These are phyloP conservation scores for Aplocera efformata DNA, from an alignment of 2,888 invertebrate genomes.

Conservation along the genomic window DNA sequence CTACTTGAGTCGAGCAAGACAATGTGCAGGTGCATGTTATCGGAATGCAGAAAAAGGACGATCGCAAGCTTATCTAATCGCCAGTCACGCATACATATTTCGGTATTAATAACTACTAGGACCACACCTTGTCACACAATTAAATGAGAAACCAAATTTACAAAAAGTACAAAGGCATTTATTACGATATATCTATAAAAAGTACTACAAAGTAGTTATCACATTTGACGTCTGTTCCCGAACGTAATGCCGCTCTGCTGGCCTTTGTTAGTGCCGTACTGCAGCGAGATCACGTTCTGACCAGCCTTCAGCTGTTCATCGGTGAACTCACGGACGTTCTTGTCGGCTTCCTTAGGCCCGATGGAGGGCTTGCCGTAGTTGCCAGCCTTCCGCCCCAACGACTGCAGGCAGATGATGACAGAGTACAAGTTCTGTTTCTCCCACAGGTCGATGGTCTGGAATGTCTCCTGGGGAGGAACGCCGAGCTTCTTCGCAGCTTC, in stretches of 20 bases:
- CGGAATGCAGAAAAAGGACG: slow-evolving; percentile 22
- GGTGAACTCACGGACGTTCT: slow-evolving; percentile 94
- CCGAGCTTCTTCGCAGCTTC: slow-evolving; percentile 91
- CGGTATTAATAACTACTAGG: slow-evolving; percentile 21
- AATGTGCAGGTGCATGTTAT: slow-evolving; percentile 13
- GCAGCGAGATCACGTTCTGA: slow-evolving; percentile 94
- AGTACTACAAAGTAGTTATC: slow-evolving; percentile 51
- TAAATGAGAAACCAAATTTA: slow-evolving; percentile 37
- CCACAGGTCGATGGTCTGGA: slow-evolving; percentile 99
- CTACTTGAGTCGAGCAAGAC: not conserved
- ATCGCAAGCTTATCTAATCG: slow-evolving; percentile 46
- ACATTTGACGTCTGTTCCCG: slow-evolving; percentile 98
- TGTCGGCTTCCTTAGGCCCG: slow-evolving; percentile 97
- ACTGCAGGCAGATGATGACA: slow-evolving; percentile 96
- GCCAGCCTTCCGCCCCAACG: slow-evolving; percentile 94
- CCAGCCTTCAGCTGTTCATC: slow-evolving; percentile 97
- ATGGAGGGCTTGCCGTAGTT: slow-evolving; percentile 92
- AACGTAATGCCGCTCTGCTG: slow-evolving; percentile 97
- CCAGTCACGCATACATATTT: slow-evolving; percentile 23
- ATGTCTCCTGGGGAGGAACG: slow-evolving; percentile 95
- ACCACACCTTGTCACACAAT: slow-evolving; percentile 35
- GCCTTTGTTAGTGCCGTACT: slow-evolving; percentile 98
- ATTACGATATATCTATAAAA: slow-evolving; percentile 34
- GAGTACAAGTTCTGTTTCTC: slow-evolving; percentile 97
- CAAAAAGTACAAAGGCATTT: slow-evolving; percentile 56